phyloP scores from a whole-genome alignment of 2,888 invertebrate genomes.

The Dendrolimus houi region DNA sequence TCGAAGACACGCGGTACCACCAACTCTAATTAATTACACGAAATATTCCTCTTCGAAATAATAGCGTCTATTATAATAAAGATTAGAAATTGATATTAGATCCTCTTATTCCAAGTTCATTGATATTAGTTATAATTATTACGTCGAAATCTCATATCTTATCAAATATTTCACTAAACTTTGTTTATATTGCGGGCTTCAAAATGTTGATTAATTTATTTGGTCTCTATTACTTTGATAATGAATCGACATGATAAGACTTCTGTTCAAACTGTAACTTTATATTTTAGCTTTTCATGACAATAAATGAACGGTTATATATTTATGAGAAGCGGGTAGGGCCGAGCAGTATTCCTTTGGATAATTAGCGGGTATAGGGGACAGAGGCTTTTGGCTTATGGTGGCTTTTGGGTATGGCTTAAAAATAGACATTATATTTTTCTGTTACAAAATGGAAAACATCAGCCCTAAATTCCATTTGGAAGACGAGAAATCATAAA shows the following conservation, averaged over 20 bases:
- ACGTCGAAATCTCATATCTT: slow-evolving; percentile 12
- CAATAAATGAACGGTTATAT: not conserved
- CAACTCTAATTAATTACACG: too few species aligned
- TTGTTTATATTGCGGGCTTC: slow-evolving; percentile 16
- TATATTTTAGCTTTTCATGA: not conserved
- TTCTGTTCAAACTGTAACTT: not conserved
- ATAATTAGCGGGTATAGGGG: not conserved
- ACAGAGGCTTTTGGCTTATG: too few species aligned
- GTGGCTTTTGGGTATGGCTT: too few species aligned
- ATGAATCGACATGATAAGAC: slow-evolving; percentile 5
- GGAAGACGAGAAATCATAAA: too few species aligned
- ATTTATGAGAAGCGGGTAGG: not conserved
- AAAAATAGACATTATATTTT: too few species aligned
- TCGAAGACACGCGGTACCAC: too few species aligned
- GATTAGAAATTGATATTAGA: not conserved
- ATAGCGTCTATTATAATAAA: not conserved
- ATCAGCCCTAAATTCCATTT: too few species aligned
- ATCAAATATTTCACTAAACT: slow-evolving; percentile 15
- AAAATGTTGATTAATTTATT: slow-evolving; percentile 19
- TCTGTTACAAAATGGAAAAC: too few species aligned
- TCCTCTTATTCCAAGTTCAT: slow-evolving; percentile 13
- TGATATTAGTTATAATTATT: slow-evolving; percentile 14
- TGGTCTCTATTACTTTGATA: slow-evolving; percentile 11
- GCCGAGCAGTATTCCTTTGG: not conserved
- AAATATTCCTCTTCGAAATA: too few species aligned